Evolutionary conservation across 2,888 invertebrate species (phyloP).

Genomic region (Tenthredo scrophulariae): DNA sequence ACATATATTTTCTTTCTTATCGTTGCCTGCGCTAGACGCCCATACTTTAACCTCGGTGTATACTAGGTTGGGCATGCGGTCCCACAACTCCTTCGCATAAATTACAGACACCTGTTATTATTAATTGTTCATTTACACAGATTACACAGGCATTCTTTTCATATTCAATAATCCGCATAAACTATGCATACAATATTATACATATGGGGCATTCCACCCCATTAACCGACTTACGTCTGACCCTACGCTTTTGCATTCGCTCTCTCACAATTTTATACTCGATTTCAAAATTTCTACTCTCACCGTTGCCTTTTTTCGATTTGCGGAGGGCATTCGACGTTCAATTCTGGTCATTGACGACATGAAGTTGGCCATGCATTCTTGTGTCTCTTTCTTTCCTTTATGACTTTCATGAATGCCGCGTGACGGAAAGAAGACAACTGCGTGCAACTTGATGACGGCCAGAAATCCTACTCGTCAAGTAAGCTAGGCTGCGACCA

Average conservation of each 20-base stretch:
- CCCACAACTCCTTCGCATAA: slow-evolving; percentile 1
- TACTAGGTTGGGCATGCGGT: not conserved
- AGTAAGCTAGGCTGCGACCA: too few species aligned
- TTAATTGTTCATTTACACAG: not conserved
- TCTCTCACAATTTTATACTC: not conserved
- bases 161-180: not conserved
- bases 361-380: too few species aligned
- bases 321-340: too few species aligned
- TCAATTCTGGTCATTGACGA: too few species aligned
- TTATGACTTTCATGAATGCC: too few species aligned
- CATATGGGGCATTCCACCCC: not conserved
- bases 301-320: too few species aligned
- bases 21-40: not conserved
- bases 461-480: too few species aligned
- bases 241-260: not conserved
- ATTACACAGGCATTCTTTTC: not conserved
- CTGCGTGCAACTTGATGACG: too few species aligned
- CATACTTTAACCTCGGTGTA: not conserved
- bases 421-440: too few species aligned
- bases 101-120: not conserved
- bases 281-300: not conserved
- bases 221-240: too few species aligned
- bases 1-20: slow-evolving; percentile 21
- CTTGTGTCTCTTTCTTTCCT: too few species aligned
- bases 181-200: not conserved